A percentile compares a stretch with the other conserved stretches of the same genome.
Evolutionary conservation across 2,888 invertebrate species (phyloP).

Genomic region (Scelioninae gen. 1): DNA sequence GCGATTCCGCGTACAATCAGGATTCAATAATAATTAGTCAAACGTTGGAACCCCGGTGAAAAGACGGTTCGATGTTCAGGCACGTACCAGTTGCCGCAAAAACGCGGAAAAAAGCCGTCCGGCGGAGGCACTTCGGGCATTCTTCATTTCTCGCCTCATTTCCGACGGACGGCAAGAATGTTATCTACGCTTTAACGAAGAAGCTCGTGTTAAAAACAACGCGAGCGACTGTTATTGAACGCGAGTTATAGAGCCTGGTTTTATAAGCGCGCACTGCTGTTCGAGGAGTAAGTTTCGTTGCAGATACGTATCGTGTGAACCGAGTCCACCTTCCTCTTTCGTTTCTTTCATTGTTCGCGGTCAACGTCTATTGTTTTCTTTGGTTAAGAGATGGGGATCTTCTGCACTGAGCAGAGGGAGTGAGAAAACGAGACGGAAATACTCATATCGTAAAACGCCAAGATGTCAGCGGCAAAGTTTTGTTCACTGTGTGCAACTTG

Average conservation of each 20-base stretch:
- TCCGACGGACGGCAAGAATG: conserved; percentile 36
- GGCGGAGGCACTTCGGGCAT: background rate
- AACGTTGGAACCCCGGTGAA: conserved; percentile 5
- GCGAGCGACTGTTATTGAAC: conserved; percentile 21
- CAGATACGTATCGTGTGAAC: conserved; percentile 74
- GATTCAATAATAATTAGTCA: conserved; percentile 15
- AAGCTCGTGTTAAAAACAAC: too few species aligned
- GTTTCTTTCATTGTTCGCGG: conserved; percentile 61
- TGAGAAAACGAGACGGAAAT: conserved; percentile 15
- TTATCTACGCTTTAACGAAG: conserved; percentile 43
- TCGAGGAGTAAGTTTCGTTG: conserved; percentile 66
- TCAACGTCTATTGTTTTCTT: conserved; percentile 58
- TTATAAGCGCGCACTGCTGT: conserved; percentile 36
- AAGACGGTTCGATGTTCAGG: background rate
- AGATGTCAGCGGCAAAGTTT: conserved; percentile 18
- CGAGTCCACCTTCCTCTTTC: conserved; percentile 65
- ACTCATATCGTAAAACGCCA: conserved; percentile 36
- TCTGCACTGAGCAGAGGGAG: background rate
- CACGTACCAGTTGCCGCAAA: conserved; percentile 14
- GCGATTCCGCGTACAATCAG: conserved; percentile 7
- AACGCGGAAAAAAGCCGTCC: conserved; percentile 21
- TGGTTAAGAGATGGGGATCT: conserved; percentile 26
- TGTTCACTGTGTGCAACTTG: background rate
- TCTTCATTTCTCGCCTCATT: conserved; percentile 56
- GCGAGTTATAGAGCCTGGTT: conserved; percentile 8